Evolutionary conservation across 30 jellyfish, hydroid and myxozoan genomes (phyloP), one percentile per base, ranked within the genome.

Genomic region (Pseudorhiza aurosa): DNA sequence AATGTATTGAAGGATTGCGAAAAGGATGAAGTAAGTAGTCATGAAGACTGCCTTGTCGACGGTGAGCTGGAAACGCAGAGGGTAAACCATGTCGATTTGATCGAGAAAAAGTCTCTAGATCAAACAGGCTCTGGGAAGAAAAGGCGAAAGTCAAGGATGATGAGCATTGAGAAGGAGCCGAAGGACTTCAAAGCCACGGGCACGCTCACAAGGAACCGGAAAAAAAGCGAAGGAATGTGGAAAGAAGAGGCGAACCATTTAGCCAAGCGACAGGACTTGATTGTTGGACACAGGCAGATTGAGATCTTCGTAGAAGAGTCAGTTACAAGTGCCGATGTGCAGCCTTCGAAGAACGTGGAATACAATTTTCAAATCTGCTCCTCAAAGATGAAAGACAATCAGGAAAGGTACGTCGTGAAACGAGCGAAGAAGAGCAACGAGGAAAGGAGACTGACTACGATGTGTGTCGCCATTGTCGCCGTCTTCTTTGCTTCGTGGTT

Each of bases 401-500:
- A 19, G 6, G 67, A 53, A 15, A 53, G 3, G 35, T 53, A 53
- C 36, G 67, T 53, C 5, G 67, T 53, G 8, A 17, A 53, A 19
- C 19, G 67, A 53, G 25, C 70, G 32, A 70, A 45, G 33, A 32
- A 68, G 19, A 46, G 31, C 21, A 32, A 47, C 2, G 83, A 70
- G 40, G 83, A 70, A 12, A 40, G 28, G 30, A 77, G 33, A 22
- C 36, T 77, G 33, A 59, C 88, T 12, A 62, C 31, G 89, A 69
- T 82, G 94, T 82, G 72, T 42, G 27, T 82, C 25, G 37, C 70
- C 78, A 42, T 69, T 19, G 83, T 60, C 1, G 75, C 69, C 0
- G 83, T 50, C 8, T 65, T 63, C 65, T 77, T 77, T 43, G 46
- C 46, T 15, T 77, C 89, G 2, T 77, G 89, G 89, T 77, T 77